A percentile compares a stretch with the other conserved stretches of the same genome.
phyloP scores from a whole-genome alignment of 2,113 vertebrate genomes.

The Gnathonemus longibarbis region DNA sequence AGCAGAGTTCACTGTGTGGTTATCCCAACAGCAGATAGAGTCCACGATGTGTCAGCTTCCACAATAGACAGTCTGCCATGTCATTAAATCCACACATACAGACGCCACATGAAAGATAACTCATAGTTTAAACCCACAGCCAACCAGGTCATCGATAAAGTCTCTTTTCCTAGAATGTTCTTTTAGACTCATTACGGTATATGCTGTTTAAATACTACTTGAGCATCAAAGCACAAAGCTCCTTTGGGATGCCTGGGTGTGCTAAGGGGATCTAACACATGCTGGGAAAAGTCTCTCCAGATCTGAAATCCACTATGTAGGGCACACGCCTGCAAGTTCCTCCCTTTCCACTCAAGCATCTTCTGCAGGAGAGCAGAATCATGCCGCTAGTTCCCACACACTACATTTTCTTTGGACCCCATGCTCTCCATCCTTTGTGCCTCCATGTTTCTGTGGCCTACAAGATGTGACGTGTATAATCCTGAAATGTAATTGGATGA shows the following conservation, averaged over 20 bases:
- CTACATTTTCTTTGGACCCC: not conserved
- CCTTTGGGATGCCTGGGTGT: not conserved
- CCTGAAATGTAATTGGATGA: slow-evolving; percentile 55
- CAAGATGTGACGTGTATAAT: slow-evolving; percentile 35
- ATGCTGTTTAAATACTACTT: not conserved
- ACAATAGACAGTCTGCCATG: not conserved
- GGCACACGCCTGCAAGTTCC: not conserved
- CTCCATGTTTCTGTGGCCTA: not conserved
- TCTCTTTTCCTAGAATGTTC: not conserved
- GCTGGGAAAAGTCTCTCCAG: not conserved
- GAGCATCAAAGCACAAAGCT: not conserved
- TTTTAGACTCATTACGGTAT: not conserved
- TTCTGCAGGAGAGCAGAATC: not conserved
- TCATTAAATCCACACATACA: not conserved
- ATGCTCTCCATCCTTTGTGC: not conserved
- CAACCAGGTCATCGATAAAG: not conserved
- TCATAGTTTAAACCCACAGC: not conserved
- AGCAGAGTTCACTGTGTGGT: not conserved
- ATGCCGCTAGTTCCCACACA: not conserved
- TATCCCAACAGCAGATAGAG: not conserved
- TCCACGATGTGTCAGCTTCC: not conserved
- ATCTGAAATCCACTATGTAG: not conserved
- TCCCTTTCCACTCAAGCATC: not conserved
- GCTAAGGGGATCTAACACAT: not conserved
- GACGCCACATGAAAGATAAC: not conserved